A percentile compares a stretch with the other conserved stretches of the same genome.
Evolutionary conservation across 2,888 invertebrate genomes (phyloP).

Genomic region (Drosophila subsilvestris): DNA sequence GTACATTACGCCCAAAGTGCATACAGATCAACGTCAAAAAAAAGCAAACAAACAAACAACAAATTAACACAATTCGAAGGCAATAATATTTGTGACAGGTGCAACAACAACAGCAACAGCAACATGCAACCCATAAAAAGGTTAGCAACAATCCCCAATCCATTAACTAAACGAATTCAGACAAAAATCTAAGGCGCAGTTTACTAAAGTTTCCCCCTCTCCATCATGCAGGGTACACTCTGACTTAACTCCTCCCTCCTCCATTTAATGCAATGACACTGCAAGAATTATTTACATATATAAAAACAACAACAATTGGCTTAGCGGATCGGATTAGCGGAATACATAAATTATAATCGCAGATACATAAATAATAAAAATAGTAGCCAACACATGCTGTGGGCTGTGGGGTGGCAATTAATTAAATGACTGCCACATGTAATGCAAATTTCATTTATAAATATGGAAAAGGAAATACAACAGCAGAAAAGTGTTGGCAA

Average conservation of each 20-base stretch:
- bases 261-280: slow-evolving; percentile 30
- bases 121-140: slow-evolving; percentile 44
- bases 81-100: slow-evolving; percentile 17
- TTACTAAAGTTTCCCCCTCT: slow-evolving; percentile 37
- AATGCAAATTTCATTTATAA: slow-evolving; percentile 28
- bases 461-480: neutral
- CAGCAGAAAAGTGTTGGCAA: neutral
- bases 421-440: slow-evolving; percentile 17
- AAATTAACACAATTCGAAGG: slow-evolving; percentile 12
- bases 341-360: slow-evolving; percentile 31
- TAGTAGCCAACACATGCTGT: neutral
- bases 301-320: neutral
- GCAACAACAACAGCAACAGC: slow-evolving; percentile 8
- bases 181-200: slow-evolving; percentile 62
- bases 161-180: slow-evolving; percentile 47
- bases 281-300: slow-evolving; percentile 14
- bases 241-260: slow-evolving; percentile 12
- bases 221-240: neutral
- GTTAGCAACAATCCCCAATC: slow-evolving; percentile 47
- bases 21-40: neutral
- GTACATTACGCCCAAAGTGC: slow-evolving; percentile 6
- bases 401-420: slow-evolving; percentile 2
- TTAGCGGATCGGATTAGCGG: neutral
- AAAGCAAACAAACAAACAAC: neutral
- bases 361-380: slow-evolving; percentile 31